Evolutionary conservation across 2,797 vertebrate species (phyloP).

Genomic region (Lophius americanus): DNA sequence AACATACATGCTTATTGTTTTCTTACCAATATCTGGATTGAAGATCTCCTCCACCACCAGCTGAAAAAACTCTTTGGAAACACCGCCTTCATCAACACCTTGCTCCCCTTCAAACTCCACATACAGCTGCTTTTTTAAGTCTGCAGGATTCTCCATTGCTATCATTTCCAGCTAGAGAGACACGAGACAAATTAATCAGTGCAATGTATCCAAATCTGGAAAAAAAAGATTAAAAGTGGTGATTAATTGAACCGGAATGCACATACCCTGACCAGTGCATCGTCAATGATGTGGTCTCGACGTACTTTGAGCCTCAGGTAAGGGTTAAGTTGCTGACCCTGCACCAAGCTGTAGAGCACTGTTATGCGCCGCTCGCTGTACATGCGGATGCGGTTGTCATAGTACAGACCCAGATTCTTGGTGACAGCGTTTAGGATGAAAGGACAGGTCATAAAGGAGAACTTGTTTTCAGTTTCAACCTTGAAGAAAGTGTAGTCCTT

Average conservation of each 20-base stretch:
- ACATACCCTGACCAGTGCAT: slow-evolving; percentile 97
- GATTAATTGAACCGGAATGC: fast-evolving
- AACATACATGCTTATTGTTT: background rate
- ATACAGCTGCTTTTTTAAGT: slow-evolving; percentile 98
- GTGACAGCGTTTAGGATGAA: slow-evolving; percentile 98
- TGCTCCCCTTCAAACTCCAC: slow-evolving; percentile 99
- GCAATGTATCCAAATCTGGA: background rate
- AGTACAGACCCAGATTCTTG: slow-evolving; percentile 98
- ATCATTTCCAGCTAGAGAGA: slow-evolving; percentile 94
- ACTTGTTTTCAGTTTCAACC: slow-evolving; percentile 98
- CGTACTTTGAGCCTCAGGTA: slow-evolving; percentile 97
- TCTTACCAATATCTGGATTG: slow-evolving; percentile 96
- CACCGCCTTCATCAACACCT: slow-evolving; percentile 98
- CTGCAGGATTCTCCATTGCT: slow-evolving; percentile 99
- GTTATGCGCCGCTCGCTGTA: slow-evolving; percentile 98
- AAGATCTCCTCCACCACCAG: slow-evolving; percentile 99
- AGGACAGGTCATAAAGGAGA: slow-evolving; percentile 99
- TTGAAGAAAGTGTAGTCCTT: slow-evolving; percentile 99
- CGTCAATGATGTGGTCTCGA: slow-evolving; percentile 97
- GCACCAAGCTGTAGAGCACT: slow-evolving; percentile 97
- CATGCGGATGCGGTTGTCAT: slow-evolving; percentile 99
- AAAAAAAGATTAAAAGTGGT: fast-evolving
- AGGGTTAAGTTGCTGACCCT: slow-evolving; percentile 97
- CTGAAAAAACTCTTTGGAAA: slow-evolving; percentile 99
- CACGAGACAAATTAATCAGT: background rate